Conservation (phyloP, 2,113 vertebrate species). For the Eurypyga helias region DNA sequence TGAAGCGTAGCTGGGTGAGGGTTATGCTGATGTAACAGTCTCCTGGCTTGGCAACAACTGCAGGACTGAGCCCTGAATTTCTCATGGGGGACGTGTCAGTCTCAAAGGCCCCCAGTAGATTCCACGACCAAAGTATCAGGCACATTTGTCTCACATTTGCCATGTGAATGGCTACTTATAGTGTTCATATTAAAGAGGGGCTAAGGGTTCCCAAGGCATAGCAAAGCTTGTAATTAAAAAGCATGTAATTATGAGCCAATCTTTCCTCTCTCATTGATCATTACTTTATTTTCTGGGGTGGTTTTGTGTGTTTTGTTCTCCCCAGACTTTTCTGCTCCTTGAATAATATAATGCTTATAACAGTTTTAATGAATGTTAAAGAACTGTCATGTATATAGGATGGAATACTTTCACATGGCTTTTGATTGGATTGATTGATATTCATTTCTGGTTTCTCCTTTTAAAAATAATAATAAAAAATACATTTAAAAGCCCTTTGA, state of each 20-base stretch:
- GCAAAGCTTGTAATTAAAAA: not conserved
- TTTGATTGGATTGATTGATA: not conserved
- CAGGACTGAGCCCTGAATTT: not conserved
- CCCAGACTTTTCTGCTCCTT: not conserved
- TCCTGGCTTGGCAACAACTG: not conserved
- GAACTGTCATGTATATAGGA: not conserved
- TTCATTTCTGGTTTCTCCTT: not conserved
- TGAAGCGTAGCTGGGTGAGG: not conserved
- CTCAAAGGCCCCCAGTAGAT: not conserved
- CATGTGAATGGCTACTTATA: not conserved
- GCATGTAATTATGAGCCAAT: not conserved
- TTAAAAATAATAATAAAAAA: not conserved
- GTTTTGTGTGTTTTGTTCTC: not conserved
- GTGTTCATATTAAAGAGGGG: not conserved
- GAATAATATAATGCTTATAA: not conserved
- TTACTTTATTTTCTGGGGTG: not conserved
- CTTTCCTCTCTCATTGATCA: not conserved
- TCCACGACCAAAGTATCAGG: not conserved
- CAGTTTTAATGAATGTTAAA: not conserved
- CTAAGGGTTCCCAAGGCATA: not conserved
- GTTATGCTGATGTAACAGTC: not conserved
- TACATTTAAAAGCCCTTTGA: not conserved
- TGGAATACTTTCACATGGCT: not conserved
- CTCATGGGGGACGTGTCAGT: fast-evolving
- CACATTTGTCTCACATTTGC: not conserved